Evolutionary conservation across 2,797 vertebrate genomes (phyloP).

Genomic region (Xiphophorus birchmanni): DNA sequence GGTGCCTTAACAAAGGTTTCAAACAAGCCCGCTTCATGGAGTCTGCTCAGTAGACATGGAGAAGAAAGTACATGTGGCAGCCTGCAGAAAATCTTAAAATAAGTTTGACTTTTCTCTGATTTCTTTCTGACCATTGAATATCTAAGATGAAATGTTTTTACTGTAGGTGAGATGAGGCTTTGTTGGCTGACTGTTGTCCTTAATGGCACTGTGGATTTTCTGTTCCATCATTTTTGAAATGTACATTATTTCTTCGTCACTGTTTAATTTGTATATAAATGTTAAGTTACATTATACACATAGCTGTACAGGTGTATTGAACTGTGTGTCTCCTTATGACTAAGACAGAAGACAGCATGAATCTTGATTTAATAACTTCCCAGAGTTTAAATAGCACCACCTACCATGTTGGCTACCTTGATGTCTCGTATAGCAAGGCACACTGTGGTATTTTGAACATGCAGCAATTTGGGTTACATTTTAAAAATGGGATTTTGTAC

Average conservation of each 20-base stretch:
- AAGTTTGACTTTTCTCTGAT: background rate
- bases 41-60: background rate
- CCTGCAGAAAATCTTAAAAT: background rate
- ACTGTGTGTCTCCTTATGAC: background rate
- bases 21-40: background rate
- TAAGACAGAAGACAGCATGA: background rate
- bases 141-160: background rate
- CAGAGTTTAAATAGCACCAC: background rate
- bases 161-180: background rate
- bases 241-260: background rate
- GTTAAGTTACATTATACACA: background rate
- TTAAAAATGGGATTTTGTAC: background rate
- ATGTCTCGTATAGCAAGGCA: background rate
- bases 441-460: background rate
- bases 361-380: background rate
- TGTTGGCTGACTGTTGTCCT: background rate
- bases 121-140: background rate
- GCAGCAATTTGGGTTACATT: background rate
- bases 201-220: background rate
- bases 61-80: background rate
- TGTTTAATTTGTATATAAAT: background rate
- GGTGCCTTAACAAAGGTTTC: background rate
- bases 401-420: background rate
- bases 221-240: background rate
- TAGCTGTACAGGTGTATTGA: background rate